Conservation (phyloP, 2,888 invertebrate genomes). For the Taenaris catops region DNA sequence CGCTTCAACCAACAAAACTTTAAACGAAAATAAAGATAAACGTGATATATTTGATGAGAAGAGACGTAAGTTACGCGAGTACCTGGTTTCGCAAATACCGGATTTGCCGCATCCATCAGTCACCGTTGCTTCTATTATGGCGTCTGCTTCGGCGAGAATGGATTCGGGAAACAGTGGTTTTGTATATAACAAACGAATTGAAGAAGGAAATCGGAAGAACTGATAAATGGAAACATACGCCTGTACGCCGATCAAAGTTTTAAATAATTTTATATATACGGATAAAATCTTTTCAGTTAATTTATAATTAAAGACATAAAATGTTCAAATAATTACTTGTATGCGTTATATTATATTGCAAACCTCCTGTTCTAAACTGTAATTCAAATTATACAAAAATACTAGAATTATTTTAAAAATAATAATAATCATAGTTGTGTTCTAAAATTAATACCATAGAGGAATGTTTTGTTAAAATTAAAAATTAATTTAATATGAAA, state of each 20-base stretch:
- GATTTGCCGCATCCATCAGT: constrained; percentile 46
- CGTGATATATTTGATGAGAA: constrained; percentile 23
- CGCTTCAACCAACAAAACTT: constrained; percentile 10
- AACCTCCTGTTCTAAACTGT: no score
- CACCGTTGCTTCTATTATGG: constrained; percentile 43
- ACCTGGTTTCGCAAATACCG: constrained; percentile 43
- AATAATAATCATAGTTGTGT: neutral
- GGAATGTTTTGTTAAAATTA: neutral
- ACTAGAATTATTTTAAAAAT: no score
- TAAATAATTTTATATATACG: constrained; percentile 25
- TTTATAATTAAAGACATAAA: neutral
- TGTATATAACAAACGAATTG: constrained; percentile 40
- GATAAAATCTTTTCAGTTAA: neutral
- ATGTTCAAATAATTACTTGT: no score
- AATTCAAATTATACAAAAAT: no score
- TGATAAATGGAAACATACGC: constrained; percentile 33
- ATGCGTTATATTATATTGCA: no score
- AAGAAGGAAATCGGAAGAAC: constrained; percentile 27
- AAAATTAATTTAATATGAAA: no score
- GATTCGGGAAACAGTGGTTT: constrained; percentile 32
- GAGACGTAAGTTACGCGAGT: constrained; percentile 33
- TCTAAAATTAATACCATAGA: neutral
- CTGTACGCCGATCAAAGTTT: constrained; percentile 43
- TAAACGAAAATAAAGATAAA: constrained; percentile 12
- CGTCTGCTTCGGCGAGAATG: constrained; percentile 40